Conservation (phyloP, 2,113 vertebrate genomes). For the Pseudorhombus dupliciocellatus region DNA sequence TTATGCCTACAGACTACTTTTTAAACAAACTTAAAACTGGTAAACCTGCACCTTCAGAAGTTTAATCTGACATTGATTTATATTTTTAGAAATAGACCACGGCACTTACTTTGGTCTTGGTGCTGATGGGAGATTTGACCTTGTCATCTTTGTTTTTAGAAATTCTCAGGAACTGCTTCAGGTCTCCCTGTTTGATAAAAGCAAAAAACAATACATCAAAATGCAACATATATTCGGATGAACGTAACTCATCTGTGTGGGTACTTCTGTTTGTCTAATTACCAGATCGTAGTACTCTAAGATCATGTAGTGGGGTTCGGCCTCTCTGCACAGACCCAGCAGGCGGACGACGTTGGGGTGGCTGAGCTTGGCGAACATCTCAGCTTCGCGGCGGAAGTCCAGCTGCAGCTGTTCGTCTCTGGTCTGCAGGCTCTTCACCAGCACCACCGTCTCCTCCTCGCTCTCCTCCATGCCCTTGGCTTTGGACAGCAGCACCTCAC, state of each 20-base stretch:
- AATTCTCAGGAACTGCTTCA: constrained; percentile 97
- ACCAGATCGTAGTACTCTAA: constrained; percentile 98
- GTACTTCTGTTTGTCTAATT: constrained; percentile 34
- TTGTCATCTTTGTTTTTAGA: constrained; percentile 96
- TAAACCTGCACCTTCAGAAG: no score
- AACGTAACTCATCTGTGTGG: neutral
- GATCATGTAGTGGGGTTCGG: constrained; percentile 93
- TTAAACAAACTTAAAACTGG: no score
- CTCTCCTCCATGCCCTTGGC: constrained; percentile 87
- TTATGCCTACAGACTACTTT: neutral
- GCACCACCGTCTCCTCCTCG: constrained; percentile 87
- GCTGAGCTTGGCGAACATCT: constrained; percentile 96
- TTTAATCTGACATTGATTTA: no score
- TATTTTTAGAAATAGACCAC: no score
- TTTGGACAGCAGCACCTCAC: constrained; percentile 95
- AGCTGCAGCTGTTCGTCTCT: constrained; percentile 91
- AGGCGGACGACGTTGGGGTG: constrained; percentile 89
- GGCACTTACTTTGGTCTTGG: constrained; percentile 91
- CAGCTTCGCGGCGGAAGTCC: constrained; percentile 91
- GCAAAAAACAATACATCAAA: neutral
- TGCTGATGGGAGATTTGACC: constrained; percentile 90
- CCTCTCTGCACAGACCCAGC: constrained; percentile 90
- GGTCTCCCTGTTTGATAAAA: constrained; percentile 85
- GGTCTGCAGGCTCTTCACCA: constrained; percentile 93
- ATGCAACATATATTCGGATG: neutral